Base-by-base conservation (phyloP, 2,888 invertebrate genomes). In the Matsumyia berberina region DNA sequence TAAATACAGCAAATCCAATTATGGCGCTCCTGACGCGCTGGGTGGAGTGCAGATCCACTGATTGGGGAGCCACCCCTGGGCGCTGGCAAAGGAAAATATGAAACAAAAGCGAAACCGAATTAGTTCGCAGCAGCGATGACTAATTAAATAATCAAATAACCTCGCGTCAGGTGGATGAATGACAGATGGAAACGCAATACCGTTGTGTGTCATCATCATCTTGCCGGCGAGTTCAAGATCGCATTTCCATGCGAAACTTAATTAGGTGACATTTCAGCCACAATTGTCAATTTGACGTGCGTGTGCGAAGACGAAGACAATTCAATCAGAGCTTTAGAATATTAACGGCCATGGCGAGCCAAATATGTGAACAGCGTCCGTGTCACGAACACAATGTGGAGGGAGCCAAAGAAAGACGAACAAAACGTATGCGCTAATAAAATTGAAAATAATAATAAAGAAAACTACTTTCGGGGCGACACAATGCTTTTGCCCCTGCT, bases 1-100 rank as follows among this genome's bases (percentile, higher is more conserved):
- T 76, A 76, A 80, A 85, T 53, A 70, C 58, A 64, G 49, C 31
- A 66, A 35, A 57, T 67, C 70, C 70, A 70, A 74, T 85, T 74
- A 74, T 58, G 82, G 35, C 62, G 62, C 76, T 58, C 44, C 74
- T 53, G 24, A 24, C 24, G 24, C 24, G 8, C 42, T 2, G 33
- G 64, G 31, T 57, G 24, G 46, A 19, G 53, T 55, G 12, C 31
- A 64, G 37, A 62, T 55, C 37, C 24, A 12, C 35, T 39, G 62
- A 39, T 57, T 67, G 37, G 31, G 3, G 29, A 17, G 29, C 33
- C 31, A 35, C 46, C 51, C 62, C 69, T 51, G 57, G 29, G 19
- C 6, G 51, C 11, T 5, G 29, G 29, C 55, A 33, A 39, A 24
- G 44, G 15, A 37, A 58, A 46, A 49, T 42, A 49, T 42, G 5